A percentile compares a stretch with the other conserved stretches of the same genome.
These are phyloP conservation scores for Porites cylindrica DNA, from an alignment of 92 coral and sea anemone species.

Conservation along the genomic window DNA sequence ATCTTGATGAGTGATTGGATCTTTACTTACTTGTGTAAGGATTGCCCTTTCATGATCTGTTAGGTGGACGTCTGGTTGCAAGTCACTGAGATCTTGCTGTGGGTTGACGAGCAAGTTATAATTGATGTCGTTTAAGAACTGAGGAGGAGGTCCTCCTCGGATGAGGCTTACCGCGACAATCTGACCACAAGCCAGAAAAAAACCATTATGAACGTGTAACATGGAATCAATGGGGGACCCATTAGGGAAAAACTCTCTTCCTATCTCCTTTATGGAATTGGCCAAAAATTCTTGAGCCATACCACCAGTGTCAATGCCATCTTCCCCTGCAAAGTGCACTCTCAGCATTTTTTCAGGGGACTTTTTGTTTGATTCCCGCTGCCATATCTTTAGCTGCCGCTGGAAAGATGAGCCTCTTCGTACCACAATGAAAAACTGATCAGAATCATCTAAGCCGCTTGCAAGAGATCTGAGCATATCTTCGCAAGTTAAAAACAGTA, in stretches of 20 bases:
- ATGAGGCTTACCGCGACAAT: slow-evolving; percentile 65
- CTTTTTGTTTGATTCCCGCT: slow-evolving; percentile 57
- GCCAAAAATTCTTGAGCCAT: slow-evolving; percentile 13
- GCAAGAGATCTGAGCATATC: not conserved
- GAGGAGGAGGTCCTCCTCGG: slow-evolving; percentile 73
- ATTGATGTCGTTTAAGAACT: slow-evolving; percentile 55
- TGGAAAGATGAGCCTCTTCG: slow-evolving; percentile 42
- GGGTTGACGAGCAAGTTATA: slow-evolving; percentile 65
- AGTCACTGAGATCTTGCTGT: slow-evolving; percentile 45
- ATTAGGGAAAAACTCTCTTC: slow-evolving; percentile 51
- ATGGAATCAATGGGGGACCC: slow-evolving; percentile 69
- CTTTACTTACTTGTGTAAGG: slow-evolving; percentile 41
- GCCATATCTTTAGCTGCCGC: slow-evolving; percentile 38
- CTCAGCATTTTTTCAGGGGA: slow-evolving; percentile 57
- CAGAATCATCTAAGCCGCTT: not conserved
- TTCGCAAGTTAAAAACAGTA: not conserved
- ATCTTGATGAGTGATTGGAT: slow-evolving; percentile 46
- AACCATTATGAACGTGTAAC: slow-evolving; percentile 59
- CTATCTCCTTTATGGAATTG: slow-evolving; percentile 35
- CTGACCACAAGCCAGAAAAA: slow-evolving; percentile 65
- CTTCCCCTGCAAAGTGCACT: slow-evolving; percentile 76
- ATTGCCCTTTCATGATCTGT: slow-evolving; percentile 41
- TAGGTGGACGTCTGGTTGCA: slow-evolving; percentile 53
- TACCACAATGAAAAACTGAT: slow-evolving; percentile 65
- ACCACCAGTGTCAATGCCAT: slow-evolving; percentile 75